These are phyloP conservation scores for Hirtodrosophila duncani DNA, from an alignment of 2,888 invertebrate species.

Conservation along the genomic window DNA sequence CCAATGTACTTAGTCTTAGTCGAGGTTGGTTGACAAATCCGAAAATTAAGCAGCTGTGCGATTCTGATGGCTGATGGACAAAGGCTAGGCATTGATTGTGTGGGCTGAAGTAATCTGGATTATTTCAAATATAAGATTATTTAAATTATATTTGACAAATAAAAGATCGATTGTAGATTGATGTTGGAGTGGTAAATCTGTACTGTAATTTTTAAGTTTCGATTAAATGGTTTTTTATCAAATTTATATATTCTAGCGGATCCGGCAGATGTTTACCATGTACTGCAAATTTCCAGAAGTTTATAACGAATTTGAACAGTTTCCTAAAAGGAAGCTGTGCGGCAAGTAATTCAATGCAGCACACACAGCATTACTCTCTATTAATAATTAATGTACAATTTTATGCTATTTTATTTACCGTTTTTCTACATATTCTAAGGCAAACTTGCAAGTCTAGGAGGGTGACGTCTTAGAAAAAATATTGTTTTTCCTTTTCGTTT, in stretches of 20 bases:
- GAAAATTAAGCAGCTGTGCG: conserved; percentile 2
- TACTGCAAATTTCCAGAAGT: too few relatives aligned
- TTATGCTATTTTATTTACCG: conserved; percentile 50
- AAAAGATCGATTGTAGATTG: too few relatives aligned
- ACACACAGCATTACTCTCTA: conserved; percentile 66
- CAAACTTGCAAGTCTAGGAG: too few relatives aligned
- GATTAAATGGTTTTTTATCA: conserved; percentile 30
- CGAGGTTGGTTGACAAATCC: conserved; percentile 20
- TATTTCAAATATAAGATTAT: too few relatives aligned
- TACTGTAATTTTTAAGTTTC: too few relatives aligned
- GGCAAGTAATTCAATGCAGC: conserved; percentile 42
- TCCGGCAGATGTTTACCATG: conserved; percentile 8
- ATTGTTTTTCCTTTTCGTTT: conserved; percentile 9
- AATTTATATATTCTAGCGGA: conserved; percentile 1
- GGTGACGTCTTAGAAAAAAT: conserved; percentile 1
- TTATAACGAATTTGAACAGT: conserved; percentile 9
- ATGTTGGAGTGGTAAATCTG: too few relatives aligned
- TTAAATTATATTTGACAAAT: too few relatives aligned
- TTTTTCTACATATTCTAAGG: conserved; percentile 23
- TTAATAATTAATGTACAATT: conserved; percentile 61
- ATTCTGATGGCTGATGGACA: not conserved
- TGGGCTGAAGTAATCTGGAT: too few relatives aligned
- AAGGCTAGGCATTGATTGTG: too few relatives aligned
- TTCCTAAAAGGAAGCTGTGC: conserved; percentile 29
- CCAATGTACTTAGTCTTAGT: too few relatives aligned